Base-by-base conservation (phyloP, 2,113 vertebrate species). In the Sceloporus undulatus region DNA sequence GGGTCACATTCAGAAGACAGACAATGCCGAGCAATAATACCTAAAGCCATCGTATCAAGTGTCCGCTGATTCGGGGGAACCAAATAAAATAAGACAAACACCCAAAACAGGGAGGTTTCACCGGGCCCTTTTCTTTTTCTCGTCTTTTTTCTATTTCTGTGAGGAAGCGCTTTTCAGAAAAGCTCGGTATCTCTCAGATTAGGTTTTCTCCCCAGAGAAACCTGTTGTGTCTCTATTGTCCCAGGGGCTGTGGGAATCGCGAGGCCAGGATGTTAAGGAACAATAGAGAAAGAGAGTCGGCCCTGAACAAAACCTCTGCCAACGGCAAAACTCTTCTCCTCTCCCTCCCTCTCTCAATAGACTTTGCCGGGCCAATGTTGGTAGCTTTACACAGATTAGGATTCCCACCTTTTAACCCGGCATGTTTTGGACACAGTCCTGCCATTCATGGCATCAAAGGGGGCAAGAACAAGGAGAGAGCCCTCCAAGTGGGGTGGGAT, bases 201-300 rank as follows among this genome's bases (percentile, higher is more conserved):
- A 95, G 92, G 92, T 97, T 97, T 96, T 92, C 38, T 96, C 96
- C 97, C 97, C 79, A 73, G 88, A 95, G 96, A 90, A 93, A 82
- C 91, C 92, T 75, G 94, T 90, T 87, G 92, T 95, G 94, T 85
- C 90, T 94, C 89, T 94, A 93, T 97, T 97, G 96, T 96, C 89
- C 25, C 84, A 0, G 42, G 34, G 79, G 94, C 95, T 93, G 95
- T 97, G 97, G 97, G 97, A 96, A 93, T 93, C 0, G 29, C 78
- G 2, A 79, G 4, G 88, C 86, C 48, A 1, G 0, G 89, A 88
- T 83, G 65, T 29, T 91, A 92, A 85, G 8, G 85, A 92, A 95
- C 94, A 94, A 95, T 87, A 87, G 87, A 56, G 66, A 78, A 84
- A 77, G 86, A 87, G 85, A 93, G 88, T 79, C 9, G 4, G 84